Evolutionary conservation across 2,888 invertebrate species (phyloP).

Genomic region (Willowsia nigromaculata): DNA sequence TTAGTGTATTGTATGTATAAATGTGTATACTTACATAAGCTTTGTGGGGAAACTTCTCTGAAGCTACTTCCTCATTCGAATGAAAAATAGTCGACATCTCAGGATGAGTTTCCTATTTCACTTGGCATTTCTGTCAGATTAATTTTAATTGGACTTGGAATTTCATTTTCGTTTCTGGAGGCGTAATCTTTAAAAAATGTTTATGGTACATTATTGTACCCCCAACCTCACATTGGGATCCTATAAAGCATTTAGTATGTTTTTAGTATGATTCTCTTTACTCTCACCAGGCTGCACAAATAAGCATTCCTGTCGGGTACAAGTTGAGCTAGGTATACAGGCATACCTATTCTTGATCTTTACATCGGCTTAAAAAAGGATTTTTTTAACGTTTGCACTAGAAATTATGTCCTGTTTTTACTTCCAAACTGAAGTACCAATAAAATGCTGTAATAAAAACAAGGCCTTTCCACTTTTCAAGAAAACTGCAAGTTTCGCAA

Average conservation of each 20-base stretch:
- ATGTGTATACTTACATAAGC: neutral
- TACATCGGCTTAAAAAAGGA: neutral
- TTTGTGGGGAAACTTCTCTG: neutral
- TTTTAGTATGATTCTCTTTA: neutral
- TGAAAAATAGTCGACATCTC: neutral
- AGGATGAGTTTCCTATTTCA: slow-evolving; percentile 32
- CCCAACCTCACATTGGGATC: neutral
- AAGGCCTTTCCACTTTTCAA: too few species aligned
- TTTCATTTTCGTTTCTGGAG: slow-evolving; percentile 20
- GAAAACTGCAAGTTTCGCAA: too few species aligned
- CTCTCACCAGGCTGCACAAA: neutral
- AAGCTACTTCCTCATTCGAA: neutral
- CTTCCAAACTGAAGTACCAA: neutral
- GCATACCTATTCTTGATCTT: neutral
- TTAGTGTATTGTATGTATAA: neutral
- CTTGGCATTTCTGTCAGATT: slow-evolving; percentile 47
- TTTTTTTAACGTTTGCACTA: too few species aligned
- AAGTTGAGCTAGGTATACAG: neutral
- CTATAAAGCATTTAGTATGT: neutral
- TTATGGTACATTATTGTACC: neutral
- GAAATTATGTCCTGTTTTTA: neutral
- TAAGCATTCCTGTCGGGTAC: neutral
- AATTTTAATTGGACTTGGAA: slow-evolving; percentile 55
- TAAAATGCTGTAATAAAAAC: neutral
- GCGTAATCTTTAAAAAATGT: neutral